Evolutionary conservation across 2,888 invertebrate species (phyloP), one percentile per base, ranked within the genome.

Genomic region (Thera obeliscata): DNA sequence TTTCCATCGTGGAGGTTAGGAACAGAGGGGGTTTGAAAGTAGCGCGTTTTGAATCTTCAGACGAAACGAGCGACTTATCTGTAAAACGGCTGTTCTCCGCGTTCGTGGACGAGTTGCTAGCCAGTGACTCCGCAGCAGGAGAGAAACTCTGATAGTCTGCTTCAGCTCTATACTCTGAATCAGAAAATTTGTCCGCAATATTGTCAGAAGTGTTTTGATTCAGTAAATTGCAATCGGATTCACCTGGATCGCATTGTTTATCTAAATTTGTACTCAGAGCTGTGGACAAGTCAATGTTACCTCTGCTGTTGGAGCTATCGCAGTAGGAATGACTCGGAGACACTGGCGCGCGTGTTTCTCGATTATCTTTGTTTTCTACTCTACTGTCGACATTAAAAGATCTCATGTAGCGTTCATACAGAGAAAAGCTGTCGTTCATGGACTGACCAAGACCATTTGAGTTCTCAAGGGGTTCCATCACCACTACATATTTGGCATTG

Each of bases 1-100:
- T 94, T 77, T 94, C 94, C 94, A 94, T 94, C 57, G 91, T 93
- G 70, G 93, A 90, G 76, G 91, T 89, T 84, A 93, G 88, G 57
- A 93, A 91, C 59, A 91, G 83, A 35, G 91, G 87, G 58, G 86
- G 87, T 69, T 88, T 90, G 69, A 84, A 82, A 64, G 77, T 74
- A 68, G 83, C 85, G 6, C 81, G 82, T 77, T 88, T 90, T 0
- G 87, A 88, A 66, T 92, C 92, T 72, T 92, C 92, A 0, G 89
- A 91, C 3, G 89, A 87, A 11, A 85, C 77, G 2, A 86, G 89
- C 41, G 88, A 91, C 72, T 91, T 91, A 3, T 92, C 90, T 69
- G 84, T 89, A 36, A 86, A 60, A n/a, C 79, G 79, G 73, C 88
- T 87, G 69, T 83, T 84, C 5, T 88, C 90, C 5, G 79, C 82